Base-by-base conservation (phyloP, 2,797 vertebrate genomes). In the Myotis myotis region DNA sequence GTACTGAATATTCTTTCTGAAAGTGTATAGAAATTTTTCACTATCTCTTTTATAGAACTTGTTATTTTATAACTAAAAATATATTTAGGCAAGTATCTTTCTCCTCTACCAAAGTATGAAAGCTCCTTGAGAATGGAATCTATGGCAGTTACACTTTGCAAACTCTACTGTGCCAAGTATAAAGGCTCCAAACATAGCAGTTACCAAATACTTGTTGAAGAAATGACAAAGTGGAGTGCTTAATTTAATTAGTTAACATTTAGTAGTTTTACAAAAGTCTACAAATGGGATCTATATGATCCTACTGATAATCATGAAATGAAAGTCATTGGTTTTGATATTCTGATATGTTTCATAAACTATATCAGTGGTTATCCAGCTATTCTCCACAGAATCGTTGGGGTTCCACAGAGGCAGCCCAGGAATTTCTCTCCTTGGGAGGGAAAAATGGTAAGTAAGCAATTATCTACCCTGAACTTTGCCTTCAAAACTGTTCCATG, bases 51-150 rank as follows among this genome's bases (percentile, higher is more conserved):
- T 68, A 87, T 17, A 82, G 23, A 83, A 79, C 3, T 75, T 82
- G 16, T 25, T 84, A 79, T 51, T 94, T 91, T 78, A 64, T 78
- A 93, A 16, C 12, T 89, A 72, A 57, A 81, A 81, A 62, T 80
- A 41, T 62, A 83, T 79, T 75, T 87, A 70, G 4, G 8, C 60
- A 93, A 68, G 22, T 25, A 17, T 49, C 71, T 95, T 78, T 90
- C 23, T 81, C 15, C 13, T 68, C 6, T 44, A 71, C 15, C 53
- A 68, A 44, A 87, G 33, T 53, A 44, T 49, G 16, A 83, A 79
- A 55, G 5, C 6, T 51, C 38, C 8, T 85, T 22, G 19, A 76
- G 41, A 28, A 20, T 23, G 57, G 36, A 44, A 6, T 41, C 8
- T 66, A 12, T 28, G 47, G 13, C 19, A 91, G 28, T n/a, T 94